A percentile compares a stretch with the other conserved stretches of the same genome.
Evolutionary conservation across 2,797 vertebrate genomes (phyloP).

Genomic region (Epinephelus malabaricus): DNA sequence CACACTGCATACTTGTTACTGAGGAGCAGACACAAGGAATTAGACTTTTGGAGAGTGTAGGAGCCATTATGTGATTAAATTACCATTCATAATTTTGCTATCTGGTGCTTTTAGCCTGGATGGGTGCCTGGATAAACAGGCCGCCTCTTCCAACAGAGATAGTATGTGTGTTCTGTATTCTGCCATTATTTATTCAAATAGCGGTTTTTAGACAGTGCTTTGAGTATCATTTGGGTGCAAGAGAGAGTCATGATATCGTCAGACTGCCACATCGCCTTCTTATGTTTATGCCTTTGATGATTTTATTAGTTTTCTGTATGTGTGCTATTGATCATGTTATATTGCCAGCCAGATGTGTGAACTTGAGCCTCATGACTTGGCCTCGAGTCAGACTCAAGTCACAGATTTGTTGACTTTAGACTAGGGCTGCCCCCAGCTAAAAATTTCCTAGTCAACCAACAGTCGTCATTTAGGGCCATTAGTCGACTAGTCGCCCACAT

Average conservation of each 20-base stretch:
- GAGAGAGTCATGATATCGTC: constrained; percentile 33
- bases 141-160: constrained; percentile 45
- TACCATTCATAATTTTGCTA: constrained; percentile 92
- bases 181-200: constrained; percentile 66
- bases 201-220: constrained; percentile 25
- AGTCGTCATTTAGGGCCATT: no score
- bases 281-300: constrained; percentile 30
- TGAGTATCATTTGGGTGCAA: constrained; percentile 35
- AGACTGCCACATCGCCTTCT: constrained; percentile 23
- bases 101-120: constrained; percentile 82
- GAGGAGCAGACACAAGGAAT: constrained; percentile 91
- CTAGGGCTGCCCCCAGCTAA: no score
- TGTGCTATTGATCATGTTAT: constrained; percentile 13
- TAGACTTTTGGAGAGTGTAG: constrained; percentile 91
- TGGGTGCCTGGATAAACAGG: constrained; percentile 64
- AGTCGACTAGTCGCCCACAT: no score
- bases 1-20: constrained; percentile 88
- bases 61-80: constrained; percentile 95
- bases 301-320: constrained; percentile 13
- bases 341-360: constrained; percentile 2
- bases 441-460: no score
- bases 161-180: constrained; percentile 43
- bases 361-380: no score
- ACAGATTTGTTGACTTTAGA: no score
- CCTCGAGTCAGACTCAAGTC: no score